Evolutionary conservation across 1,140 invertebrate genomes (phyloP), one percentile per base, ranked within the genome.

Genomic region (Magallana angulata): DNA sequence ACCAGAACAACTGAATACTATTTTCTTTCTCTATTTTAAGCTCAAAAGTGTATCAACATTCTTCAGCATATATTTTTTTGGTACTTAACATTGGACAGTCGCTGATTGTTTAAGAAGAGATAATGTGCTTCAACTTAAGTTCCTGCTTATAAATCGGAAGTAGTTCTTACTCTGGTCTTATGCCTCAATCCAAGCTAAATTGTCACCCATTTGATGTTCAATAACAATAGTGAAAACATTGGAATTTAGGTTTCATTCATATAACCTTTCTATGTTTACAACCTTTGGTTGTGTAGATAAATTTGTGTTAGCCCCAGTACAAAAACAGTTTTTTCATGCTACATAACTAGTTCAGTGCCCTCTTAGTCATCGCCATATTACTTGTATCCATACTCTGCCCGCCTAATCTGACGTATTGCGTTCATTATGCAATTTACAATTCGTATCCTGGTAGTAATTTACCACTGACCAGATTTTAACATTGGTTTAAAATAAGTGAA

Each of bases 11-110:
- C 30, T 76, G 24, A 30, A 30, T 76, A 12, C 36, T 76, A 48
- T 71, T 76, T 76, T 36, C 68, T 76, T 16, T 76, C 68, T 76
- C 24, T 76, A 76, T 76, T 76, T 76, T 11, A 76, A 24, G 12
- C 8, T 71, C 18, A 24, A 18, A 71, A 71, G 64, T 71, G 64
- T 24, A 71, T 7, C 60, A 48, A 48, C 36, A 48, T 48, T 48
- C 36, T 48, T 48, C 11, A 24, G 24, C 60, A 64, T 64, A 64
- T 24, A 71, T 18, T 18, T 76, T 12, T 76, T 24, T 12, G 12
- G 11, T 76, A 76, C 68, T 76, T 76, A 9, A 30, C 68, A 76
- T 30, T 7, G 11, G 36, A 76, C 24, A 76, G 68, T 30, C 14
- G 14, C 5, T 24, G 24, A 76, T 4, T 24, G 68, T 30, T 24